Conservation (phyloP, 2,888 invertebrate genomes). For the Erynnis tages region DNA sequence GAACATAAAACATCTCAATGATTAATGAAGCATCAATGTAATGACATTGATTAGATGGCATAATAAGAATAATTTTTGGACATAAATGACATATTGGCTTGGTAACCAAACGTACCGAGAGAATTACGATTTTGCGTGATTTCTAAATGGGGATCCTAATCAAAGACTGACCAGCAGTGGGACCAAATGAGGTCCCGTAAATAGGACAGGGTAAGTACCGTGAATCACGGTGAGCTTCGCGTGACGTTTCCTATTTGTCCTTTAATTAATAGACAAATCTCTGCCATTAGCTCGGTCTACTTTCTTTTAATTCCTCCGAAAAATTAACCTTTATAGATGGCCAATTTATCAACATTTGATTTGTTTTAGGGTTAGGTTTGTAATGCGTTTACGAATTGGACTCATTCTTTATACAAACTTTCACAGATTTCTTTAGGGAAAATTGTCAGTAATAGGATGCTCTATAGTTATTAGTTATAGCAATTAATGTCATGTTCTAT, state of each 20-base stretch:
- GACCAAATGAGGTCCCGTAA: slow-evolving; percentile 43
- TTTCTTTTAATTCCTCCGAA: slow-evolving; percentile 45
- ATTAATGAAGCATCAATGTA: too few species aligned
- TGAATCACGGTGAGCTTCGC: slow-evolving; percentile 52
- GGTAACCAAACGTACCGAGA: not conserved
- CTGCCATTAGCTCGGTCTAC: slow-evolving; percentile 61
- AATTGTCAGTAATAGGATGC: too few species aligned
- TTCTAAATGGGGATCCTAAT: slow-evolving; percentile 30
- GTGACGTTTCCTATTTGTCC: slow-evolving; percentile 62
- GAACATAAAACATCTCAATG: too few species aligned
- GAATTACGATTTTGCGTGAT: slow-evolving; percentile 30
- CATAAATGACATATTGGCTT: too few species aligned
- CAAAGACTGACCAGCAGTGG: slow-evolving; percentile 29
- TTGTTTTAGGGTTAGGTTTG: not conserved
- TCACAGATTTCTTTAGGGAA: too few species aligned
- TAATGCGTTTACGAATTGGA: not conserved
- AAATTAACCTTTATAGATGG: slow-evolving; percentile 13
- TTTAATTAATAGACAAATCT: slow-evolving; percentile 70
- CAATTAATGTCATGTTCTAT: too few species aligned
- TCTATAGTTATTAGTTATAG: too few species aligned
- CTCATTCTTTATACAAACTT: too few species aligned
- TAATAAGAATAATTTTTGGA: too few species aligned
- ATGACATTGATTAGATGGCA: too few species aligned
- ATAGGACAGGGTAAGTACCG: slow-evolving; percentile 51
- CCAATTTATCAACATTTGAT: slow-evolving; percentile 13